A percentile compares a stretch with the other conserved stretches of the same genome.
phyloP scores from a whole-genome alignment of 64 coral and sea anemone species.

The Hydrozoanthus tunicans region DNA sequence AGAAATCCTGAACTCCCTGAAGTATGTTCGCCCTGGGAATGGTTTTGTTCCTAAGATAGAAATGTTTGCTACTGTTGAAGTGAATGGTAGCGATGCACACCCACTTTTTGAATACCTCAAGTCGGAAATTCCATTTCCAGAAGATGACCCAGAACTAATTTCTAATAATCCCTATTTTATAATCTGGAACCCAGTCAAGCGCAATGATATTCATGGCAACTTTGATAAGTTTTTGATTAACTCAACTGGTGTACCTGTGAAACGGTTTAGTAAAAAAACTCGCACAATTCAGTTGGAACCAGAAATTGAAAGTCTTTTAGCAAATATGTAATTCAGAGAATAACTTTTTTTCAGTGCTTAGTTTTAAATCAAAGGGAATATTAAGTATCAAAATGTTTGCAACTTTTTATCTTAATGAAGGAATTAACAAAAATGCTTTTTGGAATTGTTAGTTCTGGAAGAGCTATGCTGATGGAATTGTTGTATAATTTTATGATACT shows the following conservation, averaged over 20 bases:
- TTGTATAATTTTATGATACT: background rate
- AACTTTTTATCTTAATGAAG: constrained; percentile 15
- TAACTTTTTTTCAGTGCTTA: background rate
- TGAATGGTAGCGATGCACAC: constrained; percentile 76
- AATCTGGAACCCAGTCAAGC: constrained; percentile 79
- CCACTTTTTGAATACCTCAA: constrained; percentile 85
- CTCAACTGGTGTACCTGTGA: constrained; percentile 69
- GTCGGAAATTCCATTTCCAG: constrained; percentile 65
- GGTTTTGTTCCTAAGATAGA: constrained; percentile 86
- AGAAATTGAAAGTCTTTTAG: constrained; percentile 26
- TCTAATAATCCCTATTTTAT: constrained; percentile 12
- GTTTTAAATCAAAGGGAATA: background rate
- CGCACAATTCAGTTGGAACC: constrained; percentile 7
- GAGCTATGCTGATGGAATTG: constrained; percentile 6
- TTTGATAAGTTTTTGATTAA: constrained; percentile 99
- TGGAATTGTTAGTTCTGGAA: constrained; percentile 27
- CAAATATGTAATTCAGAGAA: background rate
- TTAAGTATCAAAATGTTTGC: background rate
- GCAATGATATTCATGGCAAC: constrained; percentile 90
- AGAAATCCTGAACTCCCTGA: constrained; percentile 90
- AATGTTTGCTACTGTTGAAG: constrained; percentile 75
- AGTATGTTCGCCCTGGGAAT: constrained; percentile 96
- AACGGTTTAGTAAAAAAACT: constrained; percentile 67
- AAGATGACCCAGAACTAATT: constrained; percentile 23
- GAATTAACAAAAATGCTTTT: background rate